These are phyloP conservation scores for Diphyllodes magnificus DNA, from an alignment of 2,113 vertebrate species.

Conservation along the genomic window DNA sequence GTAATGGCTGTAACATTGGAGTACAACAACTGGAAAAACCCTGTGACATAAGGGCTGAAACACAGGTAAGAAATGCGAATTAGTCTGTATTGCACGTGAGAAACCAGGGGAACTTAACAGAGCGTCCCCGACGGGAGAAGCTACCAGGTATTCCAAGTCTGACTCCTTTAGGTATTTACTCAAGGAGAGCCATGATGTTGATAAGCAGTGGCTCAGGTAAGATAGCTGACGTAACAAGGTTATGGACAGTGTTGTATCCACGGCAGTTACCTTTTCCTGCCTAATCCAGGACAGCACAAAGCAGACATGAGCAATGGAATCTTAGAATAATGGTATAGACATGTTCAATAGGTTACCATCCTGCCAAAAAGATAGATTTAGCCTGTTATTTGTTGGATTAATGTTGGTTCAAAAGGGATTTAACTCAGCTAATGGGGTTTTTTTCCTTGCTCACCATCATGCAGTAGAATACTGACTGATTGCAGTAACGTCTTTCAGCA, in stretches of 20 bases:
- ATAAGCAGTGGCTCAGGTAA: neutral
- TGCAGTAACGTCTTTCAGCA: neutral
- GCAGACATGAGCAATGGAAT: neutral
- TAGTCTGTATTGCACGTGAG: neutral
- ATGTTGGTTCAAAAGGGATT: neutral
- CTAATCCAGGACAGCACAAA: neutral
- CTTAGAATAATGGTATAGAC: neutral
- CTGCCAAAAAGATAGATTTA: neutral
- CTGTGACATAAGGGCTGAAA: neutral
- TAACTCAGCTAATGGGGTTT: neutral
- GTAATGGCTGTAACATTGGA: neutral
- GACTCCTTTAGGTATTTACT: neutral
- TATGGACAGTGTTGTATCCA: neutral
- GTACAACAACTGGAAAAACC: neutral
- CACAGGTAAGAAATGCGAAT: neutral
- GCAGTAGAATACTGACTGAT: neutral
- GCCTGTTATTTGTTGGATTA: neutral
- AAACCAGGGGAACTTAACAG: neutral
- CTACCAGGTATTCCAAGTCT: neutral
- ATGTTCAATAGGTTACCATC: neutral
- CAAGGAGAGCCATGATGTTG: neutral
- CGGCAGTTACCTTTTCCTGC: neutral
- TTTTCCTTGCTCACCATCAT: neutral
- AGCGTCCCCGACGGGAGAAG: fast-evolving
- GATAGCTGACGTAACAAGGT: neutral